Evolutionary conservation across 2,888 invertebrate genomes (phyloP), one percentile per base, ranked within the genome.

Genomic region (Lepidocyrtoides sp.): DNA sequence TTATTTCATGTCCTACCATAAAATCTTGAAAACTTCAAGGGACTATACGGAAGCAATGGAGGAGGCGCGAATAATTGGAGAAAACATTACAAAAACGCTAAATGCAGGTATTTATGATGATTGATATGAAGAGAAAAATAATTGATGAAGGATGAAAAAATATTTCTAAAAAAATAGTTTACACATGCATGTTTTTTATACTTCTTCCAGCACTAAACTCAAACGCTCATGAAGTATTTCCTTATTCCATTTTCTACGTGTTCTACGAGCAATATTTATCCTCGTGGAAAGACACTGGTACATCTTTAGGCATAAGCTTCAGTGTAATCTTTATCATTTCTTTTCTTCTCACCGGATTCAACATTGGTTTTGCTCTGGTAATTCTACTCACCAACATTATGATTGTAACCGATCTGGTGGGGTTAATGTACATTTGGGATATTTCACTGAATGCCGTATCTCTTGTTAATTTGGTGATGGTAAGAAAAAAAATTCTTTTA

Each of bases 401-500:
- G 96, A 98, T 99, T 81, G 95, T 98, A 0, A 95, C 97, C 3
- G 97, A 99, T 95, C 96, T 99, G 96, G 96, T 97, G 95, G 99
- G 98, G 20, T 95, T 99, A 91, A 99, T 99, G 99, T 98, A 97
- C 95, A 96, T 97, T 94, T 99, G 98, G 98, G 95, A 96, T 94
- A 98, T 99, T 89, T 96, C 97, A 1, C 96, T 99, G n/a, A 99
- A 99, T 95, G 99, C 99, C 0, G 97, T 99, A 0, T 98, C 99
- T 0, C 96, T 98, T 2, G 98, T 99, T n/a, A 99, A 99, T 96
- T 96, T 99, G 92, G 98, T 99, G 36, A 98, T 99, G 96, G 99
- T 98, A 95, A 81, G 79, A 54, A 98, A 96, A 98, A 96, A 96
- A 94, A 98, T 99, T 88, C 96, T 97, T 1, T 96, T 99, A 14